These are phyloP conservation scores for Homalodisca vitripennis DNA, from an alignment of 1,140 invertebrate species.

Conservation along the genomic window DNA sequence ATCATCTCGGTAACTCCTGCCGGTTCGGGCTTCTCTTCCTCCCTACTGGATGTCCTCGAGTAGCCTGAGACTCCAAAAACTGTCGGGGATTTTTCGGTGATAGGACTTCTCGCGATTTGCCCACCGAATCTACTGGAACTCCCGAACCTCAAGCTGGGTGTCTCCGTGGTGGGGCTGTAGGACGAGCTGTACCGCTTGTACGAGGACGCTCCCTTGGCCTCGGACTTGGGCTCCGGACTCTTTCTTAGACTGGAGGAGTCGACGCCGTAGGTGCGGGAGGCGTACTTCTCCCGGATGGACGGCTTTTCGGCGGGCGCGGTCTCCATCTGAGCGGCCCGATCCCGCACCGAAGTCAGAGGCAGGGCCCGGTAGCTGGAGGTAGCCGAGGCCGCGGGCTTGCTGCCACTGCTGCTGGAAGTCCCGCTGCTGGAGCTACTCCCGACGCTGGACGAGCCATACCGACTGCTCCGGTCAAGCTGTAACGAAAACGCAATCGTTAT, in stretches of 20 bases:
- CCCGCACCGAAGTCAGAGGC: background rate
- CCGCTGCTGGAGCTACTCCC: background rate
- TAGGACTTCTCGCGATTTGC: constrained; percentile 39
- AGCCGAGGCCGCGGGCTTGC: background rate
- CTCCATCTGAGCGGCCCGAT: constrained; percentile 4
- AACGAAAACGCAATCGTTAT: no score
- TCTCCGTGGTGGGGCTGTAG: constrained; percentile 19
- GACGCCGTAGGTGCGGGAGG: constrained; percentile 15
- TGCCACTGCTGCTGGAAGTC: background rate
- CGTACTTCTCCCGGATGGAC: constrained; percentile 31
- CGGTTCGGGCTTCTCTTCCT: constrained; percentile 19
- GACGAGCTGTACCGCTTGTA: background rate
- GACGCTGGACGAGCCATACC: background rate
- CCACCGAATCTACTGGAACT: constrained; percentile 38
- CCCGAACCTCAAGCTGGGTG: constrained; percentile 34
- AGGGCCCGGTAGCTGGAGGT: constrained; percentile 25
- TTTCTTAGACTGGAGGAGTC: background rate
- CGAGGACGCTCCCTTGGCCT: background rate
- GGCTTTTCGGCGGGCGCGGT: background rate
- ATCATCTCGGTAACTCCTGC: constrained; percentile 44
- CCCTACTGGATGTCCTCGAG: constrained; percentile 11
- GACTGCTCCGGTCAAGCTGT: constrained; percentile 28
- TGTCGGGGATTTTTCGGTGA: constrained; percentile 39
- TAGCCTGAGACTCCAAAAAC: constrained; percentile 40
- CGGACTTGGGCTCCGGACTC: background rate